Evolutionary conservation across 2,797 vertebrate species (phyloP).

Genomic region (Geotria australis): DNA sequence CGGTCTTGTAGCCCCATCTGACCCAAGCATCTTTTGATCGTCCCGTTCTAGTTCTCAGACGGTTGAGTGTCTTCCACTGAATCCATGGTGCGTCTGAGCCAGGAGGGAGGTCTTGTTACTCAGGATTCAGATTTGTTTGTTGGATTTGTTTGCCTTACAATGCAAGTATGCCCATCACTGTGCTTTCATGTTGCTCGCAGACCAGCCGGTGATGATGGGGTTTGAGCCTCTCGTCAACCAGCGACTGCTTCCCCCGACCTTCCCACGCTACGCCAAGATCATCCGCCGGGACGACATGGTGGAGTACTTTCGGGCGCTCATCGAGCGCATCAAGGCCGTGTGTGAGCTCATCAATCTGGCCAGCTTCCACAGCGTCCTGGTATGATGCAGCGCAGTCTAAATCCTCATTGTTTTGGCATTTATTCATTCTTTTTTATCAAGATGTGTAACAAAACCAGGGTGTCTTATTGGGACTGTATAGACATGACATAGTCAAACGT

Average conservation of each 20-base stretch:
- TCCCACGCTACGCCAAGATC: conserved; percentile 95
- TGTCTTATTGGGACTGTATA: too few species aligned
- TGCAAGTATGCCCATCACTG: too few species aligned
- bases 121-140: not conserved
- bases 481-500: too few species aligned
- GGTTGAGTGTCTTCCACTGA: too few species aligned
- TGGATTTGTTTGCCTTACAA: not conserved
- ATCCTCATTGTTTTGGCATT: not conserved
- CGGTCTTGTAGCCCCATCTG: too few species aligned
- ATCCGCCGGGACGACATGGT: conserved; percentile 98
- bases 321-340: conserved; percentile 77
- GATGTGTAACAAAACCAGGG: not conserved
- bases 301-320: conserved; percentile 75
- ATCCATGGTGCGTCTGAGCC: too few species aligned
- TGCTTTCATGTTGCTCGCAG: not conserved
- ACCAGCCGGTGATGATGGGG: conserved; percentile 95
- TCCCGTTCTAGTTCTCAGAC: too few species aligned
- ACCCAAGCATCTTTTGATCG: too few species aligned
- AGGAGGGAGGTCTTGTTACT: too few species aligned
- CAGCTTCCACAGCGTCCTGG: conserved; percentile 87
- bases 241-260: conserved; percentile 78
- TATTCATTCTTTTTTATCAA: not conserved
- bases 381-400: conserved; percentile 10
- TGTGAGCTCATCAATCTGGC: conserved; percentile 86
- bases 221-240: conserved; percentile 96